phyloP scores from a whole-genome alignment of 2,888 invertebrate genomes.

The Pammene fasciana region DNA sequence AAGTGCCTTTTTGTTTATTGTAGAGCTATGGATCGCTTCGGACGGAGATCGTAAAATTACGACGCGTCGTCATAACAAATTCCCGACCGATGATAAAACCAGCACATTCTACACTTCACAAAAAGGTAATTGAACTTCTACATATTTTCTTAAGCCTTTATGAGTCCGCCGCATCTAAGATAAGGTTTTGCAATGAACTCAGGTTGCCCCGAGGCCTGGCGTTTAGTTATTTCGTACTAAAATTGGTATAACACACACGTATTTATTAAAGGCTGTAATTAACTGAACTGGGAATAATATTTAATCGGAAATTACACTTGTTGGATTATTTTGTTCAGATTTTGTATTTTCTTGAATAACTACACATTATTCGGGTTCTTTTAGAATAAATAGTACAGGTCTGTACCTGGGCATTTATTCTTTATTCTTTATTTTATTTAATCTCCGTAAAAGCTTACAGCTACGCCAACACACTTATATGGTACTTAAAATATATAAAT shows the following conservation, averaged over 20 bases:
- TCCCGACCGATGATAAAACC: constrained; percentile 53
- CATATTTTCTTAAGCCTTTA: constrained; percentile 3
- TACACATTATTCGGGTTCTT: too few species aligned
- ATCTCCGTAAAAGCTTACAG: too few species aligned
- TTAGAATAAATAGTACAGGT: too few species aligned
- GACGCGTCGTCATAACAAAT: constrained; percentile 59
- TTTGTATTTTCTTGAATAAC: too few species aligned
- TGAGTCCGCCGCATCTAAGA: constrained; percentile 11
- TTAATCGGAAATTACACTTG: too few species aligned
- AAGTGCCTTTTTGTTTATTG: constrained; percentile 24
- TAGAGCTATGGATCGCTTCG: constrained; percentile 45
- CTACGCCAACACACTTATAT: too few species aligned
- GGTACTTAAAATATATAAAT: too few species aligned
- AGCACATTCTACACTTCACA: constrained; percentile 32
- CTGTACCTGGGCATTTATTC: too few species aligned
- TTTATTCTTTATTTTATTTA: too few species aligned
- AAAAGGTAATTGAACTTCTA: constrained; percentile 39
- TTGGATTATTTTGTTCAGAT: too few species aligned
- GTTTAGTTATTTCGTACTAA: neutral
- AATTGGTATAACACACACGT: neutral
- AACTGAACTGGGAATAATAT: too few species aligned
- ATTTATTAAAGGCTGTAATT: neutral
- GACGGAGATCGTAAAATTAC: constrained; percentile 60
- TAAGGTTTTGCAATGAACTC: constrained; percentile 18
- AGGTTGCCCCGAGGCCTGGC: neutral